Evolutionary conservation across 2,113 vertebrate species (phyloP).

Genomic region (Nicator chloris): DNA sequence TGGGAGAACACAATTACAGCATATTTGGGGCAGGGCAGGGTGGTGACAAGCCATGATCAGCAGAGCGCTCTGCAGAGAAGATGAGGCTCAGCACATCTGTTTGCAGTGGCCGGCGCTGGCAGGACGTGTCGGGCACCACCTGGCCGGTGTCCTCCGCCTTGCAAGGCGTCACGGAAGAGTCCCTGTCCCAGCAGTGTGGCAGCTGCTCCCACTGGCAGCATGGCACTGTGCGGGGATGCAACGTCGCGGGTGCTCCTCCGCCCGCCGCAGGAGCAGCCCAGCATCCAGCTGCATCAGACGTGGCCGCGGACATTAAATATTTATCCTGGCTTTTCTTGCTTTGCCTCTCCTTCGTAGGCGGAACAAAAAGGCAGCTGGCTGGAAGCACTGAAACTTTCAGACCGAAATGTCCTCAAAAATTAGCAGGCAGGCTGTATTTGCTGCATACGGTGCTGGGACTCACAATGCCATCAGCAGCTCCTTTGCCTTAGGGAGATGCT

Average conservation of each 20-base stretch:
- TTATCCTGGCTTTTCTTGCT: neutral
- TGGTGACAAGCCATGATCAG: neutral
- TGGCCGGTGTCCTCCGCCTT: neutral
- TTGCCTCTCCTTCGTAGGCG: neutral
- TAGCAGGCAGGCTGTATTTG: neutral
- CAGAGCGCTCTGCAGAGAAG: neutral
- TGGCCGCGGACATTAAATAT: neutral
- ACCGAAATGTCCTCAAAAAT: neutral
- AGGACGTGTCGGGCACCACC: rapidly evolving
- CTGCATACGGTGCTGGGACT: neutral
- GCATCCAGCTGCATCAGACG: neutral
- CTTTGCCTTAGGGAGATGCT: neutral
- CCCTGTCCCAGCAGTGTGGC: rapidly evolving
- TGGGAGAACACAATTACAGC: neutral
- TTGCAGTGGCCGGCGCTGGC: rapidly evolving
- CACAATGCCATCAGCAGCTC: neutral
- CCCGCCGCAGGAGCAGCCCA: neutral
- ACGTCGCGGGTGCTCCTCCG: rapidly evolving
- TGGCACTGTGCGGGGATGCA: rapidly evolving
- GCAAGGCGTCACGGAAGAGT: rapidly evolving
- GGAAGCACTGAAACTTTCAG: neutral
- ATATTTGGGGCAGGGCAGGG: rapidly evolving
- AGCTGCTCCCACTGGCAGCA: neutral
- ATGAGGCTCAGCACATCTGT: rapidly evolving
- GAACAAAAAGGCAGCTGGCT: neutral